Evolutionary conservation across 2,888 invertebrate genomes (phyloP).

Genomic region (Aethes cnicana): DNA sequence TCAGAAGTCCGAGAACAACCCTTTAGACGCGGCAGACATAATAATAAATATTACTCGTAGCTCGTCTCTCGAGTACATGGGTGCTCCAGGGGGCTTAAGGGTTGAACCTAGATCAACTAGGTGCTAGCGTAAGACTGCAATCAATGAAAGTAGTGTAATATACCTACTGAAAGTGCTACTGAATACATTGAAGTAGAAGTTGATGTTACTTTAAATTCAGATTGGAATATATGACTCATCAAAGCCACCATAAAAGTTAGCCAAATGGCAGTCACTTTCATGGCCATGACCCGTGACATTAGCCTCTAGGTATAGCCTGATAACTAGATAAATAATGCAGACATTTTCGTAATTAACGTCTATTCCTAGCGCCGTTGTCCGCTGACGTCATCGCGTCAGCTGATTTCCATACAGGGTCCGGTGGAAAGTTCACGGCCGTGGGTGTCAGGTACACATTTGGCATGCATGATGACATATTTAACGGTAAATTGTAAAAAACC

Average conservation of each 20-base stretch:
- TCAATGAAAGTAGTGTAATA: background rate
- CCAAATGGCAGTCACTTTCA: conserved; percentile 11
- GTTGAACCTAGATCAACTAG: conserved; percentile 6
- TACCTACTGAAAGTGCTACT: too few relatives aligned
- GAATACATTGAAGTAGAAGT: too few relatives aligned
- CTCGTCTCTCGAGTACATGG: too few relatives aligned
- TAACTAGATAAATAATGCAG: conserved; percentile 7
- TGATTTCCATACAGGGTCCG: conserved; percentile 5
- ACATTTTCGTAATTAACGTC: conserved; percentile 19
- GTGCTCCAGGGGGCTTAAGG: conserved; percentile 1
- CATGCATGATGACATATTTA: background rate
- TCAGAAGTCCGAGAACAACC: conserved; percentile 23
- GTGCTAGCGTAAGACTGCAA: background rate
- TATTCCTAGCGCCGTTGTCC: conserved; percentile 5
- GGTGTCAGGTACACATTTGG: background rate
- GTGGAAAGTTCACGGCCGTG: conserved; percentile 5
- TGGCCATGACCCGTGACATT: conserved; percentile 22
- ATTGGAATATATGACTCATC: too few relatives aligned
- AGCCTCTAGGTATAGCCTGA: conserved; percentile 9
- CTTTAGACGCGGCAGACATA: conserved; percentile 18
- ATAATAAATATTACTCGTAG: conserved; percentile 24
- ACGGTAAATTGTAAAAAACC: background rate
- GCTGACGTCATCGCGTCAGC: conserved; percentile 20
- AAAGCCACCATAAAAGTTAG: too few relatives aligned
- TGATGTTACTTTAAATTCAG: too few relatives aligned